phyloP scores from a whole-genome alignment of 1,140 invertebrate genomes.

The roundworm (Caenorhabditis elegans) region WBcel235 BX284605.5:5091001-5091500 shows the following conservation, averaged over 20 bases:
- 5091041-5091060: no score
- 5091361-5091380: background rate
- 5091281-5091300: background rate
- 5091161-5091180: no score
- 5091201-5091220: no score
- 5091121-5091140: no score
- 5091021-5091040: no score
- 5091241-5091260: background rate
- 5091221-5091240: background rate
- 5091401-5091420: conserved; percentile 20
- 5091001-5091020: no score
- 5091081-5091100: no score
- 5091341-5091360: background rate
- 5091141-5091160: no score
- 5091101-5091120: no score
- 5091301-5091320: background rate
- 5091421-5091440: conserved; percentile 1
- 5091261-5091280: background rate
- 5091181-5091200: no score
- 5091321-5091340: background rate
- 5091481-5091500: background rate
- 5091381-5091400: conserved; percentile 17
- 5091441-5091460: background rate
- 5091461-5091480: conserved; percentile 10
- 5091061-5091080: no score